Conservation (phyloP, 1,140 invertebrate genomes). For the Drosophila obscura region DNA sequence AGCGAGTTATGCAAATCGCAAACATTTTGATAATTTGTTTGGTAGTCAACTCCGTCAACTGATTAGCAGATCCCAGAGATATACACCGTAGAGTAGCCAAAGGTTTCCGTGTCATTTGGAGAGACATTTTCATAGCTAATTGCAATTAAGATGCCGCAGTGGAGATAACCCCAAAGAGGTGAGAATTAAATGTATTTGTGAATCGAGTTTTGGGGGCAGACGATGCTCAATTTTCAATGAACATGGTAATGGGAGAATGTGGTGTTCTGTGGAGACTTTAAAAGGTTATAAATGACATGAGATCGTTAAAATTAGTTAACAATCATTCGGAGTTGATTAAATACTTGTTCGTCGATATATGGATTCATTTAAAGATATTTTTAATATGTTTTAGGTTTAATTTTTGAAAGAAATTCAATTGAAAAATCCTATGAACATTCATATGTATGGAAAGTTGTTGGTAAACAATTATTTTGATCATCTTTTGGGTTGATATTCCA, state of each 20-base stretch:
- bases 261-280: too few species aligned
- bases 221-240: slow-evolving; percentile 5
- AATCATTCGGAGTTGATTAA: too few species aligned
- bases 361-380: too few species aligned
- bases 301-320: too few species aligned
- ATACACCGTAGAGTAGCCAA: slow-evolving; percentile 3
- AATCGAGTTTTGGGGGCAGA: neutral
- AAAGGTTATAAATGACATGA: too few species aligned
- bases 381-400: too few species aligned
- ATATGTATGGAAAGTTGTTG: too few species aligned
- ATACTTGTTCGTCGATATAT: too few species aligned
- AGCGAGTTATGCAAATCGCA: slow-evolving; percentile 67
- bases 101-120: slow-evolving; percentile 51
- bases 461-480: too few species aligned
- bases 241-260: neutral
- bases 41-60: slow-evolving; percentile 59
- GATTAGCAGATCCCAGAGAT: slow-evolving; percentile 72
- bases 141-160: slow-evolving; percentile 71
- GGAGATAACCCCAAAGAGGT: slow-evolving; percentile 62
- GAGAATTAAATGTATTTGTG: slow-evolving; percentile 65
- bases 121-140: slow-evolving; percentile 74
- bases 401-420: too few species aligned
- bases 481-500: too few species aligned
- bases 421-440: too few species aligned
- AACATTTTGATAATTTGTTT: slow-evolving; percentile 69